phyloP scores from a whole-genome alignment of 2,113 vertebrate genomes.

The Melanostigma gelatinosum region DNA sequence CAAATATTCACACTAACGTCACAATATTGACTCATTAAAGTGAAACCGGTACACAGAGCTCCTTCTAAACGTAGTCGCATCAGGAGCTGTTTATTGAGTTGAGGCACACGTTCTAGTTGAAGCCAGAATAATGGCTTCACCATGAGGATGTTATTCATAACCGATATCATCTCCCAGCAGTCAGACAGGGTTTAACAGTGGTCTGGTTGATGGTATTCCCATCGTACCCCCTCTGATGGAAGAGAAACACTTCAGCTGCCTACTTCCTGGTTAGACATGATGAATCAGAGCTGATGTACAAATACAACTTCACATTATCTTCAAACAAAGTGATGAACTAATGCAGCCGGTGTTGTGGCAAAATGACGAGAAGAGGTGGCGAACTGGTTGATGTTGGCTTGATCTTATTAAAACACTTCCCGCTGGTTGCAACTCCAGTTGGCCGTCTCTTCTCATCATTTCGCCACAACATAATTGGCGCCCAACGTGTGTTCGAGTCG shows the following conservation, averaged over 20 bases:
- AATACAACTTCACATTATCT: not conserved
- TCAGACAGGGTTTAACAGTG: not conserved
- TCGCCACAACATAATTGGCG: no score
- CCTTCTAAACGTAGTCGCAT: no score
- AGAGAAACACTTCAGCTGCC: not conserved
- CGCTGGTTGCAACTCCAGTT: no score
- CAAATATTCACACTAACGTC: not conserved
- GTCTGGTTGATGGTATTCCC: not conserved
- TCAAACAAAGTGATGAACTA: not conserved
- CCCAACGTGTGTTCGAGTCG: no score
- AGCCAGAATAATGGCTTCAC: not conserved
- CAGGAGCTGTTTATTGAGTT: not conserved
- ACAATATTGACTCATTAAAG: not conserved
- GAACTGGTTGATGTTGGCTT: no score
- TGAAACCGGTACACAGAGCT: no score
- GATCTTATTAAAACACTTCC: no score
- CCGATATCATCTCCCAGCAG: not conserved
- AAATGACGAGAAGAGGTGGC: no score
- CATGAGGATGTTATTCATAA: not conserved
- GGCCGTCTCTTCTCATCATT: no score
- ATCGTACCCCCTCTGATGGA: not conserved
- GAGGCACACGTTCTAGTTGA: not conserved
- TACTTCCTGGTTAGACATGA: not conserved
- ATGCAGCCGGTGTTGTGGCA: not conserved
- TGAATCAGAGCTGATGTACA: not conserved